Evolutionary conservation across 2,888 invertebrate genomes (phyloP), one percentile per base, ranked within the genome.

Genomic region (Nezara viridula): DNA sequence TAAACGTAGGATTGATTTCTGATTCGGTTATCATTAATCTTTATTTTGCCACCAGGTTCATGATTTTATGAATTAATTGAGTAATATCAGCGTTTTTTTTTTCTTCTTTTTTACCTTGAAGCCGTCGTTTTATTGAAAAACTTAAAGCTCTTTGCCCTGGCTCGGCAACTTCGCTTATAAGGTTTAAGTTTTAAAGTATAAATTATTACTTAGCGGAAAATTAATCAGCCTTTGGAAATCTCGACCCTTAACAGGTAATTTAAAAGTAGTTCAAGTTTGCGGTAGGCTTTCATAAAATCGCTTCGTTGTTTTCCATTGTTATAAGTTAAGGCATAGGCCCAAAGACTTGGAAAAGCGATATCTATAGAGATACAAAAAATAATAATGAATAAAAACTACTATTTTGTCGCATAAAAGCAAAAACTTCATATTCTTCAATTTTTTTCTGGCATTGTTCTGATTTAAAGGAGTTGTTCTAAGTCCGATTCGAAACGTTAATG

Each of bases 181-280:
- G 66, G 66, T 73, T 73, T 73, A 73, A 73, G 66, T 73, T 73
- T 73, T 73, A 73, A 73, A 73, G 66, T 73, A 73, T 73, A 73
- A 73, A 73, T 73, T 73, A 73, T 73, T 73, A 73, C 66, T 73
- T 73, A 73, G 66, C 32, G 66, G 66, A 73, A 73, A 73, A 73
- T 73, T 73, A 73, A 73, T 73, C 66, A 73, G 37, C 66, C 66
- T 73, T 73, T 73, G 66, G 32, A 73, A 73, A 73, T 73, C 66
- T 37, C 66, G 19, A 32, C 60, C 27, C 60, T 60, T 32, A 60
- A 32, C 66, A 73, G 37, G 66, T 37, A 73, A 37, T 37, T 73
- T 37, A 37, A 73, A 73, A 37, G 66, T 32, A 37, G 37, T 73
- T 73, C 66, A 73, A 73, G 66, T 73, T 73, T 73, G 32, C 37